Percentiles rank a stretch among this genome's conserved stretches.
Conservation (phyloP, 1,140 invertebrate genomes). For the Halyomorpha halys region DNA sequence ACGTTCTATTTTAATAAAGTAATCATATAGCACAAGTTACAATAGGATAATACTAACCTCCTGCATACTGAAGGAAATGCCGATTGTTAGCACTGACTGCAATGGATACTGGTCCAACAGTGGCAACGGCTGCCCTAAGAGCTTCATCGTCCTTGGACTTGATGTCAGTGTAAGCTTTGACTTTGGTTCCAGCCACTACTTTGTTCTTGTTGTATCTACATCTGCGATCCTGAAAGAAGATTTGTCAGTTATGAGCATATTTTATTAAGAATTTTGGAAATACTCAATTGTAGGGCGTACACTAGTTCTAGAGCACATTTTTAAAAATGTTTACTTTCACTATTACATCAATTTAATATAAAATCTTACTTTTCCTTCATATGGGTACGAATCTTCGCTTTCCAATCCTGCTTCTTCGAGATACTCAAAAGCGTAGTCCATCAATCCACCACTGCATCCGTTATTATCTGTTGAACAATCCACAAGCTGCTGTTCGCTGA, state of each 20-base stretch:
- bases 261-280: background rate
- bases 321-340: too few species aligned
- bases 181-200: background rate
- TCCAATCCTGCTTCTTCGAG: conserved; percentile 86
- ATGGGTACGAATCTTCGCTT: conserved; percentile 83
- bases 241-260: background rate
- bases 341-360: background rate
- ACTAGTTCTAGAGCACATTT: background rate
- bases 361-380: conserved; percentile 36
- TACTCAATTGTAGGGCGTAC: background rate
- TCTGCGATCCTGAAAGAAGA: background rate
- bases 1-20: too few species aligned
- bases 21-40: too few species aligned
- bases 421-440: conserved; percentile 88
- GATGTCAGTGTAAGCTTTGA: background rate
- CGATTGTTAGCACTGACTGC: background rate
- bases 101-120: background rate
- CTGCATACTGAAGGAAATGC: too few species aligned
- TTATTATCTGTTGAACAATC: conserved; percentile 87
- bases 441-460: conserved; percentile 92
- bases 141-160: background rate
- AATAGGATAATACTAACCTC: too few species aligned
- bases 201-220: background rate
- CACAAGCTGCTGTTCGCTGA: conserved; percentile 94
- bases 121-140: background rate